Evolutionary conservation across 1,140 invertebrate genomes (phyloP).

Genomic region (Drosophila kepulauana): DNA sequence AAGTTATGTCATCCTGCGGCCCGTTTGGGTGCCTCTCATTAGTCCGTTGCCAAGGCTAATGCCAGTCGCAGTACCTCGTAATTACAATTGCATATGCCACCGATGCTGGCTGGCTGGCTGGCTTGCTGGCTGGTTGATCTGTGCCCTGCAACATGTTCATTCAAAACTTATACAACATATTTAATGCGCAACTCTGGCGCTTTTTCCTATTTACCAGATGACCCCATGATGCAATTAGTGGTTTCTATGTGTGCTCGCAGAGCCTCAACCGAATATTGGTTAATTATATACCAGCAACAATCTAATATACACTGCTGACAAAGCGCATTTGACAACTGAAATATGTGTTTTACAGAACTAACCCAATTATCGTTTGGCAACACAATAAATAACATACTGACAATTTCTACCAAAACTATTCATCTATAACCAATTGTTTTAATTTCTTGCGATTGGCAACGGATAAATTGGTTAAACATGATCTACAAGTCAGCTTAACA

Average conservation of each 20-base stretch:
- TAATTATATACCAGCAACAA: constrained; percentile 58
- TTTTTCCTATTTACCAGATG: background rate
- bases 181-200: constrained; percentile 52
- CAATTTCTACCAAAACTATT: too few species aligned
- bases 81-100: constrained; percentile 8
- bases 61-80: constrained; percentile 5
- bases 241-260: constrained; percentile 18
- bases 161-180: constrained; percentile 63
- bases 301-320: constrained; percentile 13
- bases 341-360: background rate
- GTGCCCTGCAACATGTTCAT: constrained; percentile 28
- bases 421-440: background rate
- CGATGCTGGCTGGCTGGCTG: background rate
- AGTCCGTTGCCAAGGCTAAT: constrained; percentile 21
- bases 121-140: background rate
- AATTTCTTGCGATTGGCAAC: background rate
- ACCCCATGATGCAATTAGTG: constrained; percentile 52
- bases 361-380: too few species aligned
- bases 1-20: constrained; percentile 56
- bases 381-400: too few species aligned
- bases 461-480: constrained; percentile 56
- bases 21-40: constrained; percentile 18
- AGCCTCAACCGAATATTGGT: constrained; percentile 43
- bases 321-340: background rate
- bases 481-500: constrained; percentile 49